These are phyloP conservation scores for Picathartes gymnocephalus DNA, from an alignment of 2,113 vertebrate genomes.

Conservation along the genomic window DNA sequence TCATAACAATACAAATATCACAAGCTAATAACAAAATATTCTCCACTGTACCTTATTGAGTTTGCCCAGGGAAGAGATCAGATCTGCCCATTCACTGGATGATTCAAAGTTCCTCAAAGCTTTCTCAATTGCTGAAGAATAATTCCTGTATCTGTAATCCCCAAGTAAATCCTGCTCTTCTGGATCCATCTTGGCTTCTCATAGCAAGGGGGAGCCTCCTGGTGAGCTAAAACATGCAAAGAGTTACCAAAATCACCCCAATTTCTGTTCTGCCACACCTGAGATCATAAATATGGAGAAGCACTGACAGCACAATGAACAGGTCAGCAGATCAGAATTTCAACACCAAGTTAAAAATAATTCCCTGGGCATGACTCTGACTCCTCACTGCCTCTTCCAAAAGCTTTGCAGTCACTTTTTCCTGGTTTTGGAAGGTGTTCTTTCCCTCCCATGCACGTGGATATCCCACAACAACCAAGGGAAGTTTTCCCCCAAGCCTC, in stretches of 20 bases:
- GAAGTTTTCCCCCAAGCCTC: background rate
- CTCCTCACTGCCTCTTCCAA: background rate
- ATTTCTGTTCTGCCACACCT: background rate
- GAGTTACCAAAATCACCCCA: background rate
- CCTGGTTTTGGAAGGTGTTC: background rate
- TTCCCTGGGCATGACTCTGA: background rate
- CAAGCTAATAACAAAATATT: background rate
- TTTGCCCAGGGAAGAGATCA: slow-evolving; percentile 96
- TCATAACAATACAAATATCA: background rate
- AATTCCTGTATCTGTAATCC: slow-evolving; percentile 94
- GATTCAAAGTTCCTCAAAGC: slow-evolving; percentile 96
- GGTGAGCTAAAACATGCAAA: background rate
- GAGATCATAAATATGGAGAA: background rate
- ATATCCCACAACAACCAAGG: background rate
- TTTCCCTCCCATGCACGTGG: background rate
- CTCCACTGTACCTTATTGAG: slow-evolving; percentile 88
- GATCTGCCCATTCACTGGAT: slow-evolving; percentile 96
- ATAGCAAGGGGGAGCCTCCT: slow-evolving; percentile 11
- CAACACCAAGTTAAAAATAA: background rate
- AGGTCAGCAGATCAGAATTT: background rate
- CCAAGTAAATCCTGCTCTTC: slow-evolving; percentile 90
- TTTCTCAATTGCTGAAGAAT: slow-evolving; percentile 90
- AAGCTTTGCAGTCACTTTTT: background rate
- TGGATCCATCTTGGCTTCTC: slow-evolving; percentile 88
- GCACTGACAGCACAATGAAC: background rate